Base-by-base conservation (phyloP, 2,888 invertebrate genomes). In the Brassicogethes aeneus region DNA sequence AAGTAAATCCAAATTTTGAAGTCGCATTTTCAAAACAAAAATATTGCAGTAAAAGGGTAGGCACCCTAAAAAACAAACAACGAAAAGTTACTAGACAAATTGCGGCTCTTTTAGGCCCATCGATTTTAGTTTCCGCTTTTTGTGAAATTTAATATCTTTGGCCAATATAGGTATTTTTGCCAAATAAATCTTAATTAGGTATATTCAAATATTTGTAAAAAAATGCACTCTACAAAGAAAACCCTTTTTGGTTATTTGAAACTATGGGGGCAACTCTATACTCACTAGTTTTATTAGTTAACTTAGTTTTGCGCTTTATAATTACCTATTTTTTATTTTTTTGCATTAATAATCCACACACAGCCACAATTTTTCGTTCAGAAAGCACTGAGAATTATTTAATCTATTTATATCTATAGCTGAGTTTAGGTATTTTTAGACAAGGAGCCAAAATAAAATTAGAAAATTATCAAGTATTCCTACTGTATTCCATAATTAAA, bases 361-460 rank as follows among this genome's bases (percentile, higher is more conserved):
- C 62, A 59, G 56, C 59, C 53, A 50, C 51, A 49, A 53, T 56
- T 55, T 56, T 60, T 63, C 58, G 57, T 55, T 48, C 50, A 51
- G 53, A 32, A 48, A 54, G 59, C 54, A 60, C 60, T 59, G 52
- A 51, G 50, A 54, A 51, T 32, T 32, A 52, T 50, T 35, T 44
- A 40, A 39, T 51, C 60, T 63, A 63, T 62, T 61, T 62, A 61
- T 64, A 60, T 54, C 52, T 52, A 53, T 54, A 59, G 55, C 59
- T 55, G 54, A 50, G 47, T 46, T 50, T 43, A 40, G 51, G 45
- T 61, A 61, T 61, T 60, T 57, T 55, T 61, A 60, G 61, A 54
- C 41, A 50, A 52, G 50, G 49, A 61, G 59, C 61, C 52, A 45
- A 57, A 57, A 57, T 55, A 60, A 60, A 58, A 49, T 59, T 60